Evolutionary conservation across 2,888 invertebrate species (phyloP), one percentile per base, ranked within the genome.

Genomic region (Amitus sp.): DNA sequence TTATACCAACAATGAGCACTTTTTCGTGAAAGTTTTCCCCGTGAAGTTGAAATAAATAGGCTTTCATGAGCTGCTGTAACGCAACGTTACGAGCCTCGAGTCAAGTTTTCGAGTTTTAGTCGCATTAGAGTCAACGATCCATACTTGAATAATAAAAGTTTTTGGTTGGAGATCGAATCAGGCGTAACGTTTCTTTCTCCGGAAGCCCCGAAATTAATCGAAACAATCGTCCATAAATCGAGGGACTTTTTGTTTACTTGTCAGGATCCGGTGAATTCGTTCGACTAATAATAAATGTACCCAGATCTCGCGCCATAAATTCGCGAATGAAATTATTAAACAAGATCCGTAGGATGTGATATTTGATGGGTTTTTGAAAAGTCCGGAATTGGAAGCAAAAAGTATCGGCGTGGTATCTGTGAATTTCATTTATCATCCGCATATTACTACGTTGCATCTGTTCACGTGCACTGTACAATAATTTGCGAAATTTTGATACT

Each of bases 21-120:
- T 19, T 42, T 42, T 42, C 20, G 39, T 19, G n/a, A 19, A 42
- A 18, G 20, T 42, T 42, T 42, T 2, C 19, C 23, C 6, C 49
- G 37, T 28, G 30, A 40, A 49, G 27, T 42, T 18, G 42, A 50
- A 42, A 42, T 42, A 20, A 42, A 50, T 50, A 42, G 30, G 33
- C 42, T 28, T 43, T 42, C 42, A 30, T n/a, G 42, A 30, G 42
- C 33, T 12, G 28, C 17, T 46, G 43, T 12, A 40, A 20, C 19
- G 33, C 13, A 49, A 40, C 13, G 20, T 50, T 50, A 42, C 42
- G 17, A 49, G 40, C 18, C 17, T 33, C 34, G 5, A 33, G 17
- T 13, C 17, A 20, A 18, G n/a, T 23, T 43, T n/a, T 15, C 13
- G 18, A 5, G 28, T 28, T 45, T 47, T 34, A 28, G 28, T 3